Base-by-base conservation (phyloP, 2,113 vertebrate species). In the Solea solea region DNA sequence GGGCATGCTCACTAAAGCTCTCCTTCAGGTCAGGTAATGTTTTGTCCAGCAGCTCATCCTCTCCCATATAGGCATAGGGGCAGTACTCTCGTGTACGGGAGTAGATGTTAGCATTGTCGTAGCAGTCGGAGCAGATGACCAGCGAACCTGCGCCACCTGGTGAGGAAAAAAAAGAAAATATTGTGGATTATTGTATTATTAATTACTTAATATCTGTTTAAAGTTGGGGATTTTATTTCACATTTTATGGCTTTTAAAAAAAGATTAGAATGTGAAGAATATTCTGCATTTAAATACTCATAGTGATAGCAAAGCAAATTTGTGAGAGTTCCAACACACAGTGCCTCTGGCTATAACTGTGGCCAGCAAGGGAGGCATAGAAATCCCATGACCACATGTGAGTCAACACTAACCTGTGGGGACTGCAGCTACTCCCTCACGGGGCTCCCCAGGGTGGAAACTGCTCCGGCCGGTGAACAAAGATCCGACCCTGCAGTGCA, bases 111-210 rank as follows among this genome's bases (percentile, higher is more conserved):
- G 96, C 96, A 0, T 96, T 98, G 92, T 99, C 97, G 0, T 98
- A 98, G 83, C 97, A 99, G 84, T 99, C 97, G 0, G 97, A 98
- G 89, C 97, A 98, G 89, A 98, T 97, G 81, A 98, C 95, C 63
- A 96, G 68, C 0, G 95, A 91, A 2, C 92, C 90, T 4, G 93
- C 16, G 0, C 85, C 84, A 11, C 91, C 93, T 94, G 72, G 13
- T 4, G 12, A 12, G 14, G 11, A 13, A 48, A 48, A 48, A 14
- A 5, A 21, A 21, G n/a, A 12, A 46, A 46, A 12, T 21, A 21
- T 21, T 21, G 21, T 21, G 21, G 21, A 21, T 21, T 21, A 21
- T 21, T 21, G 21, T 21, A 21, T 21, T 10, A 44, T 10, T 10
- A 44, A 6, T 44, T 6, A 44, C 42, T 44, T 42, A 42, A 42